Conservation (phyloP, 2,797 vertebrate genomes). For the Schizopygopsis malacanthus region DNA sequence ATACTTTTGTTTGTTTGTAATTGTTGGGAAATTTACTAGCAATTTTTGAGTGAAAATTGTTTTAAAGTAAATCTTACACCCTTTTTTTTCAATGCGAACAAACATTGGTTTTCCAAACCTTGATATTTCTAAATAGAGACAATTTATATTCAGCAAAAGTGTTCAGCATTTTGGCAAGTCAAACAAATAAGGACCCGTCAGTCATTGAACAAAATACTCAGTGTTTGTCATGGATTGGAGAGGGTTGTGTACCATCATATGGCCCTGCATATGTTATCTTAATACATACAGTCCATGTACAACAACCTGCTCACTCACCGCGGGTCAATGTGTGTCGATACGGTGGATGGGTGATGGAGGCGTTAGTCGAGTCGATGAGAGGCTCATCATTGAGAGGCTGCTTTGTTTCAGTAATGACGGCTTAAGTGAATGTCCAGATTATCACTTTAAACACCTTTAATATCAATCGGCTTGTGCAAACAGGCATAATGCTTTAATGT, state of each 20-base stretch:
- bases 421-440: conserved; percentile 70
- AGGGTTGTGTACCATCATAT: conserved; percentile 65
- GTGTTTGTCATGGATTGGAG: conserved; percentile 65
- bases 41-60: neutral
- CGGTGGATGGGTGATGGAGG: conserved; percentile 66
- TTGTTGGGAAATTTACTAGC: neutral
- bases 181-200: neutral
- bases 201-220: neutral
- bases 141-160: neutral
- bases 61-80: neutral
- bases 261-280: conserved; percentile 57
- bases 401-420: conserved; percentile 84
- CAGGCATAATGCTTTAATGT: conserved; percentile 41
- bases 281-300: conserved; percentile 70
- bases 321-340: conserved; percentile 80
- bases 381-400: conserved; percentile 76
- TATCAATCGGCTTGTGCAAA: conserved; percentile 66
- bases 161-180: neutral
- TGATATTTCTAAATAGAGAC: conserved; percentile 1
- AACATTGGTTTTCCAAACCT: neutral
- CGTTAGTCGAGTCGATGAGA: conserved; percentile 75
- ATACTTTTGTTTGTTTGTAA: neutral
- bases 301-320: conserved; percentile 75
- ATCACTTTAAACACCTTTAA: conserved; percentile 70
- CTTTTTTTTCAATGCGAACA: neutral